These are phyloP conservation scores for Chymomyza amoena DNA, from an alignment of 2,888 invertebrate genomes.

Conservation along the genomic window DNA sequence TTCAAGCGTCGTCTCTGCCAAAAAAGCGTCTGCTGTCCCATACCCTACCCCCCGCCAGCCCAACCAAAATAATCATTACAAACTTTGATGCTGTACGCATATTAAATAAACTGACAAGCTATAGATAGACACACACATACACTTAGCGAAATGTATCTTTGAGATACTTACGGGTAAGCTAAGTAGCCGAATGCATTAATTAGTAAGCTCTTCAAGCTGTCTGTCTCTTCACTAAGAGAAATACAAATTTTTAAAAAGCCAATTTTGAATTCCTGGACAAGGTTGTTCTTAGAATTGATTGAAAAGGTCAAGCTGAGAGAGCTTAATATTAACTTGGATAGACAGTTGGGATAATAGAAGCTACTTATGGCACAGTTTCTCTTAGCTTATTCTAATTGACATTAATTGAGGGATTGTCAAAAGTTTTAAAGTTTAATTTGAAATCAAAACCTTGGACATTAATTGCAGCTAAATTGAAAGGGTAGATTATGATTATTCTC, in stretches of 20 bases:
- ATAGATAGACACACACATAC: slow-evolving; percentile 15
- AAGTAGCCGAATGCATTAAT: slow-evolving; percentile 18
- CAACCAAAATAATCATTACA: slow-evolving; percentile 66
- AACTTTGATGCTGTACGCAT: slow-evolving; percentile 69
- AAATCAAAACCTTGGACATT: background rate
- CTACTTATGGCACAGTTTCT: background rate
- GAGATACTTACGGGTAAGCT: background rate
- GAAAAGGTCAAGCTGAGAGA: background rate
- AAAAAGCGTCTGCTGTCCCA: background rate
- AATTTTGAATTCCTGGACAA: background rate
- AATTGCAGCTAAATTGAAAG: background rate
- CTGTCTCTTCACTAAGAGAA: background rate
- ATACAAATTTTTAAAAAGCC: background rate
- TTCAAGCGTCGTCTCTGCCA: background rate
- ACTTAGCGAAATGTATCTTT: slow-evolving; percentile 25
- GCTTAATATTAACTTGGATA: background rate
- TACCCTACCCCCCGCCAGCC: background rate
- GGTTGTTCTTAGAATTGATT: background rate
- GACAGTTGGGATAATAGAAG: background rate
- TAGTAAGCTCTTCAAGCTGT: slow-evolving; percentile 22
- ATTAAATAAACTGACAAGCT: slow-evolving; percentile 59
- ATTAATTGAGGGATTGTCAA: background rate
- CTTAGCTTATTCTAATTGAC: background rate
- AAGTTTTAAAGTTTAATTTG: background rate
- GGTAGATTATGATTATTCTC: no score